Evolutionary conservation across 2,797 vertebrate genomes (phyloP), one percentile per base, ranked within the genome.

Genomic region (Muscicapa comitata): DNA sequence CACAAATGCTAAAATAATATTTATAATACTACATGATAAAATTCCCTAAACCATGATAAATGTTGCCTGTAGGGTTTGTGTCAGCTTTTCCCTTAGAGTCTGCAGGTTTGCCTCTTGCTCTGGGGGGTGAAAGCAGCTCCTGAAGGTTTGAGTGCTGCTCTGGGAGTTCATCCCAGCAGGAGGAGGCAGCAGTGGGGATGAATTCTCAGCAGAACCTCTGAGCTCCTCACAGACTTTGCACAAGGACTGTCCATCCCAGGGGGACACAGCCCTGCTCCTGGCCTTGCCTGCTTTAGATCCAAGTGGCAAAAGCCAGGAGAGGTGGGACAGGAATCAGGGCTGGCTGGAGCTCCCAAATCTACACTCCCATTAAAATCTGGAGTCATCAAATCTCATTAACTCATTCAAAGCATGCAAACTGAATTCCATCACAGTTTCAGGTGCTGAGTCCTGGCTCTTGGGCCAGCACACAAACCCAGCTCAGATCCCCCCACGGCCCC

Each of bases 291-390:
- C 29, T 35, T 33, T 3, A 58, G 47, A 19, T 38, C 3, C 2
- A 5, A 66, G 51, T 17, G 28, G 28, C 51, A 31, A 68, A 74
- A 58, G 73, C 24, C 47, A 3, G 0, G 50, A 50, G 59, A 68
- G 53, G n/a, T 9, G 40, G 38, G 42, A 53, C 38, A 93, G 74
- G 51, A 50, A 18, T 5, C n/a, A 51, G 35, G 9, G 14, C 53
- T 31, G 51, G 37, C 37, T 54, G 38, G 35, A 10, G 14, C 38
- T 81, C 38, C 66, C 63, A 85, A 33, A 79, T 33, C 33, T 9
- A 2, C 1, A 0, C 13, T 40, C 17, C 42, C 10, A 10, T 2
- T 38, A 47, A 59, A 25, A 48, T 4, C 25, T 82, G 7, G 13
- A 59, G 43, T 19, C 53, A 62, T 43, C 71, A 35, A 28, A 62